Evolutionary conservation across 1,140 invertebrate genomes (phyloP).

Genomic region (Dendrolimus punctatus): DNA sequence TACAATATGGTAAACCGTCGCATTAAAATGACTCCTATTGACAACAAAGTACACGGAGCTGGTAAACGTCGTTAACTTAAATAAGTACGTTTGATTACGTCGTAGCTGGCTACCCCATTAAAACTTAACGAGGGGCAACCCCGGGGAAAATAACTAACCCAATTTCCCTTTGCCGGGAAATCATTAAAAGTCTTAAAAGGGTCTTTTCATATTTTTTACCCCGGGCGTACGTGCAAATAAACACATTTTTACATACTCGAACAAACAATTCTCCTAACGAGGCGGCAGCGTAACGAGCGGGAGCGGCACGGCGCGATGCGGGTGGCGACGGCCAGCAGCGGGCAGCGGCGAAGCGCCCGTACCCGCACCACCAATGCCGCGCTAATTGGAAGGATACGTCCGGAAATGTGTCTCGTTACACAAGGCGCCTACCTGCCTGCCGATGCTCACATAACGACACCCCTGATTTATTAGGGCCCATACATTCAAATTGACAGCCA

Average conservation of each 20-base stretch:
- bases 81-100: conserved; percentile 71
- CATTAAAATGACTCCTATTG: conserved; percentile 52
- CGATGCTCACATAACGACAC: conserved; percentile 32
- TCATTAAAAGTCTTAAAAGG: conserved; percentile 73
- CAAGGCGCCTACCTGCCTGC: conserved; percentile 25
- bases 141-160: conserved; percentile 70
- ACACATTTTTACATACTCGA: conserved; percentile 72
- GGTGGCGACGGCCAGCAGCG: conserved; percentile 28
- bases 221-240: conserved; percentile 69
- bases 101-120: conserved; percentile 70
- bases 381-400: conserved; percentile 60
- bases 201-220: conserved; percentile 70
- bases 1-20: conserved; percentile 12
- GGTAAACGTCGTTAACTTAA: conserved; percentile 68
- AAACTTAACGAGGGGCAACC: conserved; percentile 71
- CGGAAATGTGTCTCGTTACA: conserved; percentile 58
- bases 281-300: conserved; percentile 56
- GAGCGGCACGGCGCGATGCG: conserved; percentile 25
- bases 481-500: conserved; percentile 41
- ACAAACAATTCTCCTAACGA: conserved; percentile 71
- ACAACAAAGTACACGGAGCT: conserved; percentile 55
- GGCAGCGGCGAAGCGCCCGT: conserved; percentile 23
- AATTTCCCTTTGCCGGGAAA: conserved; percentile 72
- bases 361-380: conserved; percentile 17
- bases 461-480: conserved; percentile 48